Base-by-base conservation (phyloP, 1,140 invertebrate species). In the Sitodiplosis mosellana region DNA sequence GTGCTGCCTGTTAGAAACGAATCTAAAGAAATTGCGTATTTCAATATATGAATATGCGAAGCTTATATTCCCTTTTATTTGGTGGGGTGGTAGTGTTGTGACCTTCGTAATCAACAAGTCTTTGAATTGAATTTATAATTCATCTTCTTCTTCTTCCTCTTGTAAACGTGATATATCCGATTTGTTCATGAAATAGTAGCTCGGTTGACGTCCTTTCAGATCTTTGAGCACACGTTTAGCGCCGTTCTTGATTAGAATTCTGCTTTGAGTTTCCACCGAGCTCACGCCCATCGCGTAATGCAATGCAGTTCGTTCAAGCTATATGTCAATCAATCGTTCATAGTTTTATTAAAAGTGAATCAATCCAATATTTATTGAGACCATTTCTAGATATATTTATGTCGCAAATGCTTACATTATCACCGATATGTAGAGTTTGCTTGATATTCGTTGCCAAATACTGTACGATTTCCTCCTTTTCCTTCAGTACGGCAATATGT, bases 131-230 rank as follows among this genome's bases (percentile, higher is more conserved):
- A 4, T 17, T 44, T 14, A 18, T 21, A 14, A 12, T 27, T 27
- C 27, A 27, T 54, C 55, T 49, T 64, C 59, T 56, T 82, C 75
- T 57, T 87, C 83, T 61, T 89, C 83, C 57, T 86, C 81, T 63
- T 87, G 81, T n/a, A 88, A 70, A 47, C 76, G 69, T 44, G 81
- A 63, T 54, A 91, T 88, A 51, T 90, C 87, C 10, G 82, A 79
- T 65, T 87, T 87, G 57, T 90, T 89, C 74, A 90, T 85, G 57
- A 87, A 91, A 61, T 90, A 92, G 63, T 87, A 90, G n/a, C 81
- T 84, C 1, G 87, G 84, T 58, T 88, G 84, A 44, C 86, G 73
- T 47, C 84, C 86, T 71, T 83, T 87, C 59, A 91, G 69, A 68
- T 92, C 88, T 63, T 88, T 88, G 2, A 80, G 66, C 1, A 81